Base-by-base conservation (phyloP, 1,140 invertebrate genomes). In the Pentalonia nigronervosa region DNA sequence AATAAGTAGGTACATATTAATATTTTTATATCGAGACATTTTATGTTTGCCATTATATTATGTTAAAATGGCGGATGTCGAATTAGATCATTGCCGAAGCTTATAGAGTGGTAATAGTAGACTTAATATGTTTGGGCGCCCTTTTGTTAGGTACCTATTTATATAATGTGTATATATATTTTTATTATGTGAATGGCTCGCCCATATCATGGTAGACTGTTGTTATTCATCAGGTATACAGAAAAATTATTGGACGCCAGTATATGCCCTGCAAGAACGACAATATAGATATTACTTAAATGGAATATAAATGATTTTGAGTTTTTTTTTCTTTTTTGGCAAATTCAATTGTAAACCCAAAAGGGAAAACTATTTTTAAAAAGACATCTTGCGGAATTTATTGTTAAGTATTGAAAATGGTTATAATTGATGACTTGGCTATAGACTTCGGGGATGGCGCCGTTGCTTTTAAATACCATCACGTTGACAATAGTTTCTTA, bases 361-460 rank as follows among this genome's bases (percentile, higher is more conserved):
- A 47, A 86, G 25, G 30, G 84, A 86, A 30, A 86, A 86, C 25
- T 86, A 86, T 45, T 30, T 47, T 47, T 4, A 47, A 86, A 47
- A 17, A 25, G 45, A 86, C 25, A 47, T 47, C 45, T 86, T 41
- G 45, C 23, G 45, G 45, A 86, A 86, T 86, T 45, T 86, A 86
- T 76, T 76, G 60, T 76, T n/a, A 86, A 86, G 21, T 86, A 86
- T 86, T 86, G 41, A 86, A 86, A n/a, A 86, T 47, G 84, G 17
- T 7, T 86, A 17, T 76, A 76, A 30, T 76, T 76, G n/a, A 76
- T n/a, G n/a, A n/a, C 30, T 76, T 41, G 41, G 4, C 41, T 41
- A 41, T 41, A 76, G 30, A 76, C 60, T 76, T 76, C 30, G 17
- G 41, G 45, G 45, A 86, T 86, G 84, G 84, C 84, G 84, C 84